phyloP scores from a whole-genome alignment of 2,888 invertebrate species.

The Andricus quercusramuli region DNA sequence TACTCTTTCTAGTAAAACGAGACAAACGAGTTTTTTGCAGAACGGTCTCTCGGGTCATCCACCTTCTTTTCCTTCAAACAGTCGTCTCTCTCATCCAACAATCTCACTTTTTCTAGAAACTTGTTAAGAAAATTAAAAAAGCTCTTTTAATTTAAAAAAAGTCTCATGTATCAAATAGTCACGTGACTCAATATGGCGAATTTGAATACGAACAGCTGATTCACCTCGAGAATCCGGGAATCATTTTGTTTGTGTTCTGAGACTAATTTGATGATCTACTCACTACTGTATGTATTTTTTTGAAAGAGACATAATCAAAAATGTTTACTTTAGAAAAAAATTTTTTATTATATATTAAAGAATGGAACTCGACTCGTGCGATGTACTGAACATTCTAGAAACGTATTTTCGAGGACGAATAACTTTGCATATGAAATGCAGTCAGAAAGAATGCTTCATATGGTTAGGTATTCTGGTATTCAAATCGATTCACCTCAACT shows the following conservation, averaged over 20 bases:
- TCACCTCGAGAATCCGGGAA: not conserved
- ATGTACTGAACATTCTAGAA: not conserved
- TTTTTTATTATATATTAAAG: not conserved
- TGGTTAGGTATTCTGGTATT: conserved; percentile 26
- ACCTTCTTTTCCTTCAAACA: conserved; percentile 54
- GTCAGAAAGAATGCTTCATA: conserved; percentile 18
- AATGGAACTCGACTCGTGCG: not conserved
- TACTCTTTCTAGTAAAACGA: conserved; percentile 59
- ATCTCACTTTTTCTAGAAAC: not conserved
- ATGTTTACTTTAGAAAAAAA: too few relatives aligned
- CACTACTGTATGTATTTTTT: too few relatives aligned
- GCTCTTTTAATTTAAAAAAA: not conserved
- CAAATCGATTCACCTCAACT: conserved; percentile 22
- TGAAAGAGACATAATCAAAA: too few relatives aligned
- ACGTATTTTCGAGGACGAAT: conserved; percentile 11
- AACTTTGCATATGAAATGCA: conserved; percentile 20
- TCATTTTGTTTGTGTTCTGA: not conserved
- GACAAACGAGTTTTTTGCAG: conserved; percentile 62
- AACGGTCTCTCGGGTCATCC: conserved; percentile 59
- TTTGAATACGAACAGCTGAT: not conserved
- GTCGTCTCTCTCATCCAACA: conserved; percentile 9
- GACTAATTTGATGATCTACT: not conserved
- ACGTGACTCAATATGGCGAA: not conserved
- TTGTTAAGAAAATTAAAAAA: not conserved
- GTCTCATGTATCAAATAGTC: not conserved